Percentiles rank a stretch among this genome's conserved stretches.
Conservation (phyloP, 2,113 vertebrate species). For the Megalops atlanticus region DNA sequence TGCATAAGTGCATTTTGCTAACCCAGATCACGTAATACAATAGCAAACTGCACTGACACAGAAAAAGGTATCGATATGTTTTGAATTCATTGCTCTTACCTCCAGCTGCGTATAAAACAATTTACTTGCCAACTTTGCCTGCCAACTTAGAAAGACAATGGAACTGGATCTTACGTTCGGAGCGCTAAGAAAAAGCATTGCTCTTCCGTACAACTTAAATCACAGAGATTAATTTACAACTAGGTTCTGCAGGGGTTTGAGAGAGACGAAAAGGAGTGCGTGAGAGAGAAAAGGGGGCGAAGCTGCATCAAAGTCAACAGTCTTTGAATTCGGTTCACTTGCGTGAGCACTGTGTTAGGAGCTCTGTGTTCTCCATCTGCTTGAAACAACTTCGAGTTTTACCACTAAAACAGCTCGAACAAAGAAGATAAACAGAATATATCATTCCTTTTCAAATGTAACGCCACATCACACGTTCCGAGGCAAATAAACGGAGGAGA, state of each 20-base stretch:
- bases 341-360: slow-evolving; percentile 35
- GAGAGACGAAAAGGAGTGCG: slow-evolving; percentile 21
- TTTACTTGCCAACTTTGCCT: slow-evolving; percentile 53
- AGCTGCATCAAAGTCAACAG: slow-evolving; percentile 49
- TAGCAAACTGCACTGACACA: neutral
- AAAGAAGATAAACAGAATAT: slow-evolving; percentile 44
- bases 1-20: too few species aligned
- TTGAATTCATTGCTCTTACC: too few species aligned
- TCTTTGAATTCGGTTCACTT: slow-evolving; percentile 40
- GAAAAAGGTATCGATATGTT: too few species aligned
- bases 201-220: slow-evolving; percentile 55
- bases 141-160: slow-evolving; percentile 45
- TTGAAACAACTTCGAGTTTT: slow-evolving; percentile 38
- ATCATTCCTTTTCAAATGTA: slow-evolving; percentile 32
- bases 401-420: slow-evolving; percentile 37
- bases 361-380: neutral
- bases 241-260: slow-evolving; percentile 34
- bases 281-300: slow-evolving; percentile 13
- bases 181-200: slow-evolving; percentile 52
- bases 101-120: slow-evolving; percentile 58
- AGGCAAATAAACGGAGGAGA: neutral
- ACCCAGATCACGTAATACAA: too few species aligned
- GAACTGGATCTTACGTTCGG: slow-evolving; percentile 54
- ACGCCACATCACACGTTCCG: neutral
- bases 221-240: slow-evolving; percentile 59